A percentile compares a stretch with the other conserved stretches of the same genome.
These are phyloP conservation scores for Caracal caracal DNA, from an alignment of 2,113 vertebrate genomes.

Conservation along the genomic window DNA sequence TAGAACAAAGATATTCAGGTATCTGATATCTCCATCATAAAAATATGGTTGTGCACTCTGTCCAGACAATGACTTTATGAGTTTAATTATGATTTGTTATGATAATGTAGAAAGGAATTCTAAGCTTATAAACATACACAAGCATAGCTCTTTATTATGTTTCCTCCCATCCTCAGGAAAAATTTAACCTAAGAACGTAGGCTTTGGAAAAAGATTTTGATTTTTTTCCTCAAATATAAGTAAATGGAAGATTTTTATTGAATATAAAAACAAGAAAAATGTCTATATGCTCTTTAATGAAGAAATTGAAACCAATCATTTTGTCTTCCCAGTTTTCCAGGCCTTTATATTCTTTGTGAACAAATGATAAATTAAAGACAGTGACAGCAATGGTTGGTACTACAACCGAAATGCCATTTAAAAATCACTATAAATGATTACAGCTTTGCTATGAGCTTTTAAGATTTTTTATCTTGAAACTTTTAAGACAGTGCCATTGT, in stretches of 20 bases:
- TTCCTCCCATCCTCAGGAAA: neutral
- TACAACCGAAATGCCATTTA: slow-evolving; percentile 45
- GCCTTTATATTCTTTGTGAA: neutral
- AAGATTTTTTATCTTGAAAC: slow-evolving; percentile 5
- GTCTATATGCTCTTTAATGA: neutral
- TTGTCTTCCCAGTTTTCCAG: neutral
- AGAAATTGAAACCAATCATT: neutral
- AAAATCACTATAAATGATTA: slow-evolving; percentile 5
- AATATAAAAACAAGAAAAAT: neutral
- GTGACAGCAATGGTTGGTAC: neutral
- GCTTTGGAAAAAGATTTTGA: neutral
- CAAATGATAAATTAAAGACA: neutral
- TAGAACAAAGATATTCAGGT: neutral
- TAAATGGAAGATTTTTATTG: neutral
- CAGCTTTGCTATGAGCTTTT: neutral
- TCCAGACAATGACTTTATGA: neutral
- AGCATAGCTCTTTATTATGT: neutral
- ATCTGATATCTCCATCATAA: neutral
- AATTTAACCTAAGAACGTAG: neutral
- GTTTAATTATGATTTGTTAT: neutral
- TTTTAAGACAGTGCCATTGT: neutral
- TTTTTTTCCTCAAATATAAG: neutral
- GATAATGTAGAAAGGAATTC: neutral
- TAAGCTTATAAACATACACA: neutral
- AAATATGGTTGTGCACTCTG: neutral